Base-by-base conservation (phyloP, 2,888 invertebrate species). In the Patella caerulea region DNA sequence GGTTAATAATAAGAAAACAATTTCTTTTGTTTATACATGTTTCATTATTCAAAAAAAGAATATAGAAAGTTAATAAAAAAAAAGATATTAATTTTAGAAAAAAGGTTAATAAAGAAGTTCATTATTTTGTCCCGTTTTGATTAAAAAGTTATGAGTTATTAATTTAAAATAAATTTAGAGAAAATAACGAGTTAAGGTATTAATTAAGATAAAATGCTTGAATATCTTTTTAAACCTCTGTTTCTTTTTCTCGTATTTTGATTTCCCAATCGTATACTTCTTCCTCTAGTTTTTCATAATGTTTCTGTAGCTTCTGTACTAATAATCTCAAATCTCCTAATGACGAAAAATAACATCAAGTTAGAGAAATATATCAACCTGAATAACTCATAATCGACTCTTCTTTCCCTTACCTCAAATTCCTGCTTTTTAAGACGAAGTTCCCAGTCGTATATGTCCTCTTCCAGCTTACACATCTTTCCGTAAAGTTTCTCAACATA, bases 261-360 rank as follows among this genome's bases (percentile, higher is more conserved):
- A 96, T 95, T 95, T 99, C 99, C 95, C 98, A 96, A 94, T 99
- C 99, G 95, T 96, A 99, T 94, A 98, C 98, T 94, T 97, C 97
- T 94, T 96, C 96, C 94, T 98, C 98, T 93, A 98, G 96, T 65
- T 65, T 19, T 65, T 65, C 65, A 24, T 65, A 65, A 24, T 65
- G 19, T 65, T 65, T 65, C 65, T 65, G 65, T 65, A 65, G 24
- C 24, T 65, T 24, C 24, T 65, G 19, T 12, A 19, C 4, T 65
- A 65, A 65, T 15, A 24, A 24, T 65, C 24, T 19, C 24, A 65
- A 19, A 24, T 24, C 65, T 14, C 12, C 65, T 65, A 19, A 65
- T 65, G 24, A 65, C 19, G 14, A 65, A 19, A 65, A 65, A 65
- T 12, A 11, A 73, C 24, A 54, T 14, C 12, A 56, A 56, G 12